phyloP scores from a whole-genome alignment of 2,888 invertebrate genomes.

The Patella pellucida region DNA sequence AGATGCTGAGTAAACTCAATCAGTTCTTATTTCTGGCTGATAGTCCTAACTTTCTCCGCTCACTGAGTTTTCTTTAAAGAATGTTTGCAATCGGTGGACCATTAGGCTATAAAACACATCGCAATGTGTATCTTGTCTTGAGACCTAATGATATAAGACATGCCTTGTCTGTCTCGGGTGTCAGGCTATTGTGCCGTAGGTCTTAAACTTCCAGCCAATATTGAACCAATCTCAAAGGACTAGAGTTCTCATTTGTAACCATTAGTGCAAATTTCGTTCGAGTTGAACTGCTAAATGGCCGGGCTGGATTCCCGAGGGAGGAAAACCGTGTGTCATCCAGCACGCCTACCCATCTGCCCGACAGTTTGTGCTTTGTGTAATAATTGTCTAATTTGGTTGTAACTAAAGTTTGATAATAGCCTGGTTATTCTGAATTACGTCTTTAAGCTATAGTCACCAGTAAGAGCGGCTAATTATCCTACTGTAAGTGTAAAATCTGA shows the following conservation, averaged over 20 bases:
- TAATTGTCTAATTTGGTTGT: not conserved
- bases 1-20: no score
- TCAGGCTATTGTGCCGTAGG: no score
- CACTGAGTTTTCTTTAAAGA: no score
- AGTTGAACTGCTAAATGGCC: constrained; percentile 10
- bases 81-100: no score
- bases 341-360: not conserved
- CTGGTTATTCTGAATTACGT: no score
- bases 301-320: not conserved
- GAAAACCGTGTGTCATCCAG: not conserved
- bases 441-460: not conserved
- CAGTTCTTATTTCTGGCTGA: no score
- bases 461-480: not conserved
- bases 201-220: no score
- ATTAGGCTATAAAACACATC: no score
- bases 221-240: not conserved
- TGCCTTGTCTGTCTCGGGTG: no score
- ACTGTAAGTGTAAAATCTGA: not conserved
- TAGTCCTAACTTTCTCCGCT: no score
- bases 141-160: no score
- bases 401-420: not conserved
- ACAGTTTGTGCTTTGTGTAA: not conserved
- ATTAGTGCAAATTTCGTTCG: not conserved
- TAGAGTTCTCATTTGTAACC: constrained; percentile 3
- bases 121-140: no score